Evolutionary conservation across 2,888 invertebrate genomes (phyloP).

Genomic region (Acrobasis repandana): DNA sequence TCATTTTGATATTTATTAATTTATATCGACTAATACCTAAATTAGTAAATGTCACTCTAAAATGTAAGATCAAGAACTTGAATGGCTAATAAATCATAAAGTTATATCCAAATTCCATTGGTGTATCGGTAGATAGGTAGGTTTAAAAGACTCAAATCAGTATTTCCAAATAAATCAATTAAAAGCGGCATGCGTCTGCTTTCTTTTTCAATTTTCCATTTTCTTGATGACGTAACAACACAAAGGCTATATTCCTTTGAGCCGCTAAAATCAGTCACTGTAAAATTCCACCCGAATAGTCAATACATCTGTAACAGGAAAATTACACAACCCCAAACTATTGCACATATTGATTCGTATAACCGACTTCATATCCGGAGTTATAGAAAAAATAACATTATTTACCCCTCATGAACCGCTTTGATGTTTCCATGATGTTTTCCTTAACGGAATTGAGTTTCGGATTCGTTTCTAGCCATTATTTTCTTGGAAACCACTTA

Average conservation of each 20-base stretch:
- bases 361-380: slow-evolving; percentile 21
- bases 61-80: too few relatives aligned
- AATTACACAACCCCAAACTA: not conserved
- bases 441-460: slow-evolving; percentile 32
- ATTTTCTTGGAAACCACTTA: slow-evolving; percentile 29
- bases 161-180: too few relatives aligned
- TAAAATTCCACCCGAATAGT: not conserved
- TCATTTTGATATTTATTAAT: too few relatives aligned
- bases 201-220: not conserved
- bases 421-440: slow-evolving; percentile 32
- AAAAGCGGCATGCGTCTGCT: too few relatives aligned
- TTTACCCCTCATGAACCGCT: slow-evolving; percentile 28
- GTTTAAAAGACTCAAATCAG: too few relatives aligned
- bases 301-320: not conserved
- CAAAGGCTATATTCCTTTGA: not conserved
- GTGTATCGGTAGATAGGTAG: too few relatives aligned
- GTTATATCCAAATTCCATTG: too few relatives aligned
- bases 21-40: too few relatives aligned
- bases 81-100: too few relatives aligned
- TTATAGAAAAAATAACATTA: slow-evolving; percentile 31
- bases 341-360: not conserved
- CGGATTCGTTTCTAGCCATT: slow-evolving; percentile 30
- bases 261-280: not conserved
- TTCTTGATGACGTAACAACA: not conserved
- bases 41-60: too few relatives aligned